phyloP scores from a whole-genome alignment of 2,113 vertebrate species.

The Gobius niger region DNA sequence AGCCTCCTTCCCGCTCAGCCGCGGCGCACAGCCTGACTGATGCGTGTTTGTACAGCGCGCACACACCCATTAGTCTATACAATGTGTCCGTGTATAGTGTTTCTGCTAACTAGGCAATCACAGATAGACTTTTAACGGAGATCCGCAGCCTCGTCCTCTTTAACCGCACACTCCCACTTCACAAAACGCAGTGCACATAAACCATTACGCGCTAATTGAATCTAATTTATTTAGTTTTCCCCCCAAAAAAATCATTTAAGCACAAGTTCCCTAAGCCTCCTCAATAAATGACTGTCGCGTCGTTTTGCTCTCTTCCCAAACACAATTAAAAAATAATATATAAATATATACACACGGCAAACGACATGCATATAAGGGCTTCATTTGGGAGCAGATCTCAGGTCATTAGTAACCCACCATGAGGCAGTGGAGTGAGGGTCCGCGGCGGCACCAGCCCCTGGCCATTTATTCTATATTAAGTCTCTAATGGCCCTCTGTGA shows the following conservation, averaged over 20 bases:
- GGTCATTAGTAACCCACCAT: constrained; percentile 99
- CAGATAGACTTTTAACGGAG: constrained; percentile 37
- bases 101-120: constrained; percentile 63
- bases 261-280: constrained; percentile 74
- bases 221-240: constrained; percentile 97
- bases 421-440: constrained; percentile 94
- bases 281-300: constrained; percentile 87
- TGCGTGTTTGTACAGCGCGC: constrained; percentile 55
- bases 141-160: constrained; percentile 42
- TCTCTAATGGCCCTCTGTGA: constrained; percentile 96
- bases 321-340: constrained; percentile 99
- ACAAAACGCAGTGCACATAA: constrained; percentile 70
- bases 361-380: constrained; percentile 99
- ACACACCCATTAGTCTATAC: constrained; percentile 58
- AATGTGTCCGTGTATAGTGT: constrained; percentile 49
- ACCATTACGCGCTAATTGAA: constrained; percentile 91
- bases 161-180: constrained; percentile 41
- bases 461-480: constrained; percentile 99
- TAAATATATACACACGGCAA: constrained; percentile 99
- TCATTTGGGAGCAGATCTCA: constrained; percentile 97
- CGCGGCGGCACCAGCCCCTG: constrained; percentile 94
- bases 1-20: constrained; percentile 21
- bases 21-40: constrained; percentile 51
- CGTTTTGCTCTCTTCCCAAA: constrained; percentile 93
- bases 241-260: constrained; percentile 81